Conservation (phyloP, 37 sponge, comb jelly and placozoan species). For the Halisarca cf. caerulea region DNA sequence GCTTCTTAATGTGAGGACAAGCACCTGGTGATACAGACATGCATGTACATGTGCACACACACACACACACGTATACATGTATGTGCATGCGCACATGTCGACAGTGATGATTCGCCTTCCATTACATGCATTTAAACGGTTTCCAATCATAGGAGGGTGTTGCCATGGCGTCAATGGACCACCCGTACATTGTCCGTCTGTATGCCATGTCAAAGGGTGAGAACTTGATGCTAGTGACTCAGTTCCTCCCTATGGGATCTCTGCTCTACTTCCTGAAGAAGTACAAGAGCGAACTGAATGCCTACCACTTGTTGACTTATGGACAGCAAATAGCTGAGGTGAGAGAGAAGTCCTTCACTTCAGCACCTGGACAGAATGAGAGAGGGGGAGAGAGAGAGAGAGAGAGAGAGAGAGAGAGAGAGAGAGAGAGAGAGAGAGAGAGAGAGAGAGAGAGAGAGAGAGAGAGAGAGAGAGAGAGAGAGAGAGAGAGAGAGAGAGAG, state of each 20-base stretch:
- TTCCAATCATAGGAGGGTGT: constrained; percentile 74
- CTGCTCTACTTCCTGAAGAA: constrained; percentile 87
- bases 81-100: not conserved
- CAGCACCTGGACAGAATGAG: not conserved
- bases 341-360: not conserved
- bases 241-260: constrained; percentile 90
- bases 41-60: no score
- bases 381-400: not conserved
- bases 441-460: not conserved
- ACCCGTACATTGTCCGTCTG: constrained; percentile 81
- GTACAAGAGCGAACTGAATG: constrained; percentile 65
- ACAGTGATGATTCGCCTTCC: no score
- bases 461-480: not conserved
- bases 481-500: not conserved
- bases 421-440: not conserved
- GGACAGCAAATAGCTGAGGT: constrained; percentile 74
- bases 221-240: constrained; percentile 85
- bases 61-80: no score
- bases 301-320: constrained; percentile 65
- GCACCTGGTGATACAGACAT: no score
- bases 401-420: not conserved
- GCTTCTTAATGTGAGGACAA: constrained; percentile 64
- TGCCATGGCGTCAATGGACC: constrained; percentile 87
- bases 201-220: constrained; percentile 80
- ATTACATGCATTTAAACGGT: no score